phyloP scores from a whole-genome alignment of 53 echinoderm and acorn worm species.

The Arbacia lixula region DNA sequence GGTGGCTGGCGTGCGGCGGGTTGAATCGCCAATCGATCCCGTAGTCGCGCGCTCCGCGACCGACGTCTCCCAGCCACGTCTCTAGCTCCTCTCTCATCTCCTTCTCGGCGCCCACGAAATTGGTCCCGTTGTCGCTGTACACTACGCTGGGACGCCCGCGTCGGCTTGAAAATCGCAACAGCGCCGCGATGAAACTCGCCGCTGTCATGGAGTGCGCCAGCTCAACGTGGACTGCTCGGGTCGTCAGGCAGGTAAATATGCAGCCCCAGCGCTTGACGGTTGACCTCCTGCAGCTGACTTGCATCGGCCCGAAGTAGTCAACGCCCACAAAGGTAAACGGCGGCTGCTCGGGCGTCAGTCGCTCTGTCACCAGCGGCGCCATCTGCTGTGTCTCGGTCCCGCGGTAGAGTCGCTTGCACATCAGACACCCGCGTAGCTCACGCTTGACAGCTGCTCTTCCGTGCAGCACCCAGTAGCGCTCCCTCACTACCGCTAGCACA shows the following conservation, averaged over 20 bases:
- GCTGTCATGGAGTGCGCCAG: slow-evolving; percentile 59
- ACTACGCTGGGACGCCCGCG: slow-evolving; percentile 52
- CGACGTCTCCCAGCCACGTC: not conserved
- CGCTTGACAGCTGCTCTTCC: slow-evolving; percentile 25
- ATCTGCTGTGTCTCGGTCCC: not conserved
- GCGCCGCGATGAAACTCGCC: slow-evolving; percentile 62
- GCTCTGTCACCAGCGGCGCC: not conserved
- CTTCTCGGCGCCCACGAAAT: slow-evolving; percentile 60
- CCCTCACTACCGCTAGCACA: slow-evolving; percentile 1
- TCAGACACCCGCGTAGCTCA: not conserved
- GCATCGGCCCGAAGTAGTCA: not conserved
- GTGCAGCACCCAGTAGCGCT: slow-evolving; percentile 32
- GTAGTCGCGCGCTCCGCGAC: slow-evolving; percentile 17
- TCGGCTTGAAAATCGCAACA: slow-evolving; percentile 67
- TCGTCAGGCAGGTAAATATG: too few relatives aligned
- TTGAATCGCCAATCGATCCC: slow-evolving; percentile 77
- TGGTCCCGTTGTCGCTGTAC: slow-evolving; percentile 58
- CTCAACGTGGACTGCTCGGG: slow-evolving; percentile 70
- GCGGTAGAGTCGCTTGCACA: not conserved
- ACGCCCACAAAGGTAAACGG: slow-evolving; percentile 12
- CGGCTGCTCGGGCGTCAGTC: not conserved
- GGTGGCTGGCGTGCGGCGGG: slow-evolving; percentile 67
- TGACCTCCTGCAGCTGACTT: slow-evolving; percentile 1
- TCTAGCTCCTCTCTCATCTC: slow-evolving; percentile 50
- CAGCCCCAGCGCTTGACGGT: slow-evolving; percentile 13